Evolutionary conservation across 2,888 invertebrate genomes (phyloP).

Genomic region (Zaprionus lineosus): DNA sequence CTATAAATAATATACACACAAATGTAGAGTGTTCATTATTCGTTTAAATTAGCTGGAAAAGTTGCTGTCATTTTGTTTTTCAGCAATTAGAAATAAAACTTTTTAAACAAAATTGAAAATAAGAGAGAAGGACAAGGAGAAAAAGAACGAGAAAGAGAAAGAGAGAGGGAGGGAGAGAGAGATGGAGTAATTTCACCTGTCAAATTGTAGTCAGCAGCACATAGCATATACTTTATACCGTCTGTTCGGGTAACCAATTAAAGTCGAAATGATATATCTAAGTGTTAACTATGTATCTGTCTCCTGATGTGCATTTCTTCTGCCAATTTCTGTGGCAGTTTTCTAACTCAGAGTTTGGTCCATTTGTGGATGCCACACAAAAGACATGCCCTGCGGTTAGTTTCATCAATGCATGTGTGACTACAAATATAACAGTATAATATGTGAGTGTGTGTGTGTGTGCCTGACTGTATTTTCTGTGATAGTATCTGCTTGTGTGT

Average conservation of each 20-base stretch:
- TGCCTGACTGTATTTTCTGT: not conserved
- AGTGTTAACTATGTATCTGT: too few species aligned
- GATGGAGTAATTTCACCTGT: not conserved
- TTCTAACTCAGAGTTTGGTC: constrained; percentile 5
- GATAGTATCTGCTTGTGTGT: too few species aligned
- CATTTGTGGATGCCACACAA: constrained; percentile 24
- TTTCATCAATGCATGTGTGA: constrained; percentile 19
- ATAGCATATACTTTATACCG: not conserved
- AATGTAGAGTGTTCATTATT: too few species aligned
- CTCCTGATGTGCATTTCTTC: constrained; percentile 3
- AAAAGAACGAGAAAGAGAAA: not conserved
- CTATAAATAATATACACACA: too few species aligned
- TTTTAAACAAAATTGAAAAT: too few species aligned
- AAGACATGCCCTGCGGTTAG: constrained; percentile 48
- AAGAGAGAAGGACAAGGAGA: not conserved
- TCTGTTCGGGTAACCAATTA: too few species aligned
- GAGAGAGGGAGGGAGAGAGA: not conserved
- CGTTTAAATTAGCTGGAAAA: too few species aligned
- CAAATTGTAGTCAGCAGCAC: not conserved
- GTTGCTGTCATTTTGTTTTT: too few species aligned
- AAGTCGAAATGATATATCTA: too few species aligned
- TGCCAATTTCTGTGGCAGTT: constrained; percentile 25
- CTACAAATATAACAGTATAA: too few species aligned
- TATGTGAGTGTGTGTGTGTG: not conserved
- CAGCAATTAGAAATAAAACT: too few species aligned